Conservation (phyloP, 2,113 vertebrate species). For the Syngnathoides biaculeatus region DNA sequence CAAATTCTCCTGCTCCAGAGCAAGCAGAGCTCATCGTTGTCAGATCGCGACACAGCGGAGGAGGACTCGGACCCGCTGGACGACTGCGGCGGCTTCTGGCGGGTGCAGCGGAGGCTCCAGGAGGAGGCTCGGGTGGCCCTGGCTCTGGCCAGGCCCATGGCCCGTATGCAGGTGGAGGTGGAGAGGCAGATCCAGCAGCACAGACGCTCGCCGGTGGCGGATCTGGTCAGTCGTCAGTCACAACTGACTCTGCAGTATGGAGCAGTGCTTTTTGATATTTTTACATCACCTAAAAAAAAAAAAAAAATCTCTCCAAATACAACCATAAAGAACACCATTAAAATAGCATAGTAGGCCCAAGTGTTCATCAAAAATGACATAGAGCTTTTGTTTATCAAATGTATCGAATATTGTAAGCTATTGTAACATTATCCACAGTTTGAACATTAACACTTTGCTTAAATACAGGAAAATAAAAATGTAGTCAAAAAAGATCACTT, state of each 20-base stretch:
- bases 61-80: conserved; percentile 92
- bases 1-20: conserved; percentile 69
- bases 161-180: conserved; percentile 98
- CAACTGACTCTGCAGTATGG: not conserved
- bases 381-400: too few species aligned
- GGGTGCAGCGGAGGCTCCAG: conserved; percentile 88
- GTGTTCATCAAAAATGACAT: not conserved
- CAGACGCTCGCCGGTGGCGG: conserved; percentile 92
- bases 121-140: conserved; percentile 94
- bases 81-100: conserved; percentile 94
- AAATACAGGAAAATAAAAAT: too few species aligned
- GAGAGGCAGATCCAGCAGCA: conserved; percentile 90
- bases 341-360: not conserved
- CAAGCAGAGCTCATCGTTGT: conserved; percentile 96
- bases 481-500: too few species aligned
- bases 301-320: not conserved
- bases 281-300: not conserved
- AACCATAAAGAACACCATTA: not conserved
- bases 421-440: too few species aligned
- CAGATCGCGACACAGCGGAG: conserved; percentile 92
- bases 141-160: conserved; percentile 95
- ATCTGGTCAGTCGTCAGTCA: conserved; percentile 80
- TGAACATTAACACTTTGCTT: too few species aligned
- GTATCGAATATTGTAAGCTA: too few species aligned
- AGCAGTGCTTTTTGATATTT: not conserved